These are phyloP conservation scores for Cossypha heuglini DNA, from an alignment of 2,797 vertebrate genomes.

Conservation along the genomic window DNA sequence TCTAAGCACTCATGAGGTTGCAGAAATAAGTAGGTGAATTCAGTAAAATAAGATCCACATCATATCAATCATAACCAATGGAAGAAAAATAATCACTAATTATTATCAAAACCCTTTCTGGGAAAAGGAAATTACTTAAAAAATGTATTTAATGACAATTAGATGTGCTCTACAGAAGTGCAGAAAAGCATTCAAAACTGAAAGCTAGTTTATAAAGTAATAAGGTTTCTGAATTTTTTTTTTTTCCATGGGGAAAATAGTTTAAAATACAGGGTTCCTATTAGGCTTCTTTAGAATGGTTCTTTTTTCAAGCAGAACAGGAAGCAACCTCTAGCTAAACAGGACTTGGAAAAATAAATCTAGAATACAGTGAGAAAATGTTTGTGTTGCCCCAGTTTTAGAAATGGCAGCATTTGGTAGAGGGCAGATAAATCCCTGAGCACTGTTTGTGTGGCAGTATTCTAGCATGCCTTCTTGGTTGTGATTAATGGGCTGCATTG, in stretches of 20 bases:
- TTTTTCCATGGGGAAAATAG: not conserved
- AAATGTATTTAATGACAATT: constrained; percentile 26
- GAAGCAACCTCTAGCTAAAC: not conserved
- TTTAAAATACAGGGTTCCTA: not conserved
- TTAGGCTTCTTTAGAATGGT: not conserved
- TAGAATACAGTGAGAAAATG: not conserved
- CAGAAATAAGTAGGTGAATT: not conserved
- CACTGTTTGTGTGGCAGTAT: not conserved
- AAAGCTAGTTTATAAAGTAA: constrained; percentile 8
- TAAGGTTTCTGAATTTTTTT: not conserved
- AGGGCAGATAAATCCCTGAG: not conserved
- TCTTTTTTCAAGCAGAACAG: not conserved
- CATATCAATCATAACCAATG: not conserved
- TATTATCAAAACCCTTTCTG: not conserved
- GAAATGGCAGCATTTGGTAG: not conserved
- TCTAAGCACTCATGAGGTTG: not conserved
- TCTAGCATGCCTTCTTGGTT: not conserved
- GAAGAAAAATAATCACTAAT: not conserved
- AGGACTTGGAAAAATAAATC: not conserved
- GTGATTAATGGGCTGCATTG: not conserved
- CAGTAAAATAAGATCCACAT: not conserved
- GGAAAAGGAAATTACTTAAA: not conserved
- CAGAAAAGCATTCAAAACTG: not conserved
- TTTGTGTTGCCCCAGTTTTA: not conserved
- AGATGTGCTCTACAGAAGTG: not conserved